Percentiles rank a stretch among this genome's conserved stretches.
Evolutionary conservation across 2,888 invertebrate genomes (phyloP).

Genomic region (Conomelus anceps): DNA sequence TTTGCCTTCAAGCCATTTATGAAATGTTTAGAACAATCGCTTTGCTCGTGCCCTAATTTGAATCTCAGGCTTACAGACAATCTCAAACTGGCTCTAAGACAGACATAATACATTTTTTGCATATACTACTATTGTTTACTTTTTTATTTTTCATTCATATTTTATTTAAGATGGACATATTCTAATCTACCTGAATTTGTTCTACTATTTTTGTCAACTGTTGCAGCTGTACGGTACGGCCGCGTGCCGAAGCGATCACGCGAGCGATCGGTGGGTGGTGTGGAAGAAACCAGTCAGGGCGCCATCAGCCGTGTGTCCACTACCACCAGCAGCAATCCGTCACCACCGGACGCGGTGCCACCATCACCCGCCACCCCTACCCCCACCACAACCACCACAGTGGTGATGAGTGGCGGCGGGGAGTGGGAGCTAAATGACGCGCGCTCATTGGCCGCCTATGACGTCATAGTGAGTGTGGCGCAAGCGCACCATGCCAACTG

Average conservation of each 20-base stretch:
- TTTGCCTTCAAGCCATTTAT: too few relatives aligned
- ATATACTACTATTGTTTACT: too few relatives aligned
- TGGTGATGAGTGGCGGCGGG: constrained; percentile 33
- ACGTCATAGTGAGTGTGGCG: constrained; percentile 69
- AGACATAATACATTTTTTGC: too few relatives aligned
- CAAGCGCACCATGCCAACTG: constrained; percentile 84
- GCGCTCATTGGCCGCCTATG: constrained; percentile 48
- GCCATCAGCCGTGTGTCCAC: constrained; percentile 34
- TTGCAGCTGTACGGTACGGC: constrained; percentile 92
- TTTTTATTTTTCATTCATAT: too few relatives aligned
- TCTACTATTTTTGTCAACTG: not conserved
- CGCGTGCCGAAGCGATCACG: constrained; percentile 89
- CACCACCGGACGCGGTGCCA: constrained; percentile 21
- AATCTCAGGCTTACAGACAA: too few relatives aligned
- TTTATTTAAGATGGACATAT: too few relatives aligned
- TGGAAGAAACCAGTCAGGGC: constrained; percentile 43
- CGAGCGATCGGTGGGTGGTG: constrained; percentile 60
- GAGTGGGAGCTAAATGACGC: constrained; percentile 27
- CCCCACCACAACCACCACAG: constrained; percentile 29
- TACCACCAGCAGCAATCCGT: constrained; percentile 32
- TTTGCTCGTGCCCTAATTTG: too few relatives aligned
- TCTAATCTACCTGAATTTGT: not conserved
- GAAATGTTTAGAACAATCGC: too few relatives aligned
- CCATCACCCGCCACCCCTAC: constrained; percentile 35
- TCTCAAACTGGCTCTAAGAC: too few relatives aligned